A percentile compares a stretch with the other conserved stretches of the same genome.
phyloP scores from a whole-genome alignment of 1,140 invertebrate genomes.

The Copidosoma floridanum region DNA sequence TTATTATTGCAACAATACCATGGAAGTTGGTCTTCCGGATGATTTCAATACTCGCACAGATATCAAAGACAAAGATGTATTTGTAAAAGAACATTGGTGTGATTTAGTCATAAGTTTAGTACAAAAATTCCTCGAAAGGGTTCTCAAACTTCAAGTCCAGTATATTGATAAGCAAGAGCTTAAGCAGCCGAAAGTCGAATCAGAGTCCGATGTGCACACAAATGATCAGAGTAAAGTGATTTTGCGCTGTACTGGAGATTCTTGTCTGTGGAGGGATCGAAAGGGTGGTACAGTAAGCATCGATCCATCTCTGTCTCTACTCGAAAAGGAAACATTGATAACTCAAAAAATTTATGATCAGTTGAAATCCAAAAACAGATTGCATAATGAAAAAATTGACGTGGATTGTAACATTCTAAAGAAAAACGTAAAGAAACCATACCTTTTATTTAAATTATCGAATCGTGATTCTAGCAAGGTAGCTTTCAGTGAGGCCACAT shows the following conservation, averaged over 20 bases:
- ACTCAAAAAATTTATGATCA: slow-evolving; percentile 31
- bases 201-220: slow-evolving; percentile 33
- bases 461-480: too few species aligned
- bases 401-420: too few species aligned
- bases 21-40: too few species aligned
- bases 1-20: too few species aligned
- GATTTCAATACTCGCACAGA: neutral
- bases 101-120: slow-evolving; percentile 29
- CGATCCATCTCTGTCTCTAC: slow-evolving; percentile 23
- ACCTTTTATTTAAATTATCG: too few species aligned
- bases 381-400: neutral
- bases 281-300: slow-evolving; percentile 22
- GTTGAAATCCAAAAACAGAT: neutral
- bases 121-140: slow-evolving; percentile 38
- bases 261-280: slow-evolving; percentile 35
- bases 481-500: too few species aligned
- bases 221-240: slow-evolving; percentile 23
- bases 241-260: slow-evolving; percentile 33
- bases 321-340: slow-evolving; percentile 40
- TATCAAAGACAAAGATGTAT: neutral
- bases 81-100: slow-evolving; percentile 31
- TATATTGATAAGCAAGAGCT: slow-evolving; percentile 13
- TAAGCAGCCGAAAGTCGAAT: slow-evolving; percentile 43
- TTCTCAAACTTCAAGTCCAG: slow-evolving; percentile 40
- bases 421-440: too few species aligned